These are phyloP conservation scores for Paragorgia papillata DNA, from an alignment of 92 coral and sea anemone species.

Conservation along the genomic window DNA sequence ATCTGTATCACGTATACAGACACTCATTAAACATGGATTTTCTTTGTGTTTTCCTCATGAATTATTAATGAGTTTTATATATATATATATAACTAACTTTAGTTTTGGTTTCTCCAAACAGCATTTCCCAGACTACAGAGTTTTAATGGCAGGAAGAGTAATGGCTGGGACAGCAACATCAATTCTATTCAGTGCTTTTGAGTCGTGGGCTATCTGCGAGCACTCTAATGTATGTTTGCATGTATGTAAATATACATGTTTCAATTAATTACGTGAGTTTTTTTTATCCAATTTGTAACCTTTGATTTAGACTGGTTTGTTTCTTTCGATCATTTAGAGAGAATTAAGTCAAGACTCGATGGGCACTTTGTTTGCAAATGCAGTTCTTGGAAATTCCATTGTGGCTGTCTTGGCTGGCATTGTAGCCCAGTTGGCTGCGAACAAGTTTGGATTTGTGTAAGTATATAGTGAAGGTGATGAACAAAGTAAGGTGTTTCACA, in stretches of 20 bases:
- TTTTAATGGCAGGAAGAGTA: slow-evolving; percentile 75
- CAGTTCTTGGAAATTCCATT: slow-evolving; percentile 83
- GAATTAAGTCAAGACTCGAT: slow-evolving; percentile 69
- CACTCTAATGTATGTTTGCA: slow-evolving; percentile 66
- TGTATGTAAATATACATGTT: not conserved
- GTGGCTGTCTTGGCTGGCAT: slow-evolving; percentile 86
- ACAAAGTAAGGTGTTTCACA: too few relatives aligned
- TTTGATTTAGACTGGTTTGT: not conserved
- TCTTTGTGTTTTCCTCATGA: too few relatives aligned
- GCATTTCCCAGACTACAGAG: slow-evolving; percentile 77
- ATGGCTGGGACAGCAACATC: slow-evolving; percentile 95
- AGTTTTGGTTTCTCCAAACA: too few relatives aligned
- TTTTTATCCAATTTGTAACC: too few relatives aligned
- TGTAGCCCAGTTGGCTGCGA: slow-evolving; percentile 76
- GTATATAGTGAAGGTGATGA: too few relatives aligned
- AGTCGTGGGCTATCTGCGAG: slow-evolving; percentile 92
- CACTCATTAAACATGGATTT: too few relatives aligned
- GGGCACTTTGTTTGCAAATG: slow-evolving; percentile 77
- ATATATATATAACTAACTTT: too few relatives aligned
- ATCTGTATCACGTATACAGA: too few relatives aligned
- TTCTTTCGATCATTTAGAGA: slow-evolving; percentile 58
- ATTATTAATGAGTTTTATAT: too few relatives aligned
- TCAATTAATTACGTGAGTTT: too few relatives aligned
- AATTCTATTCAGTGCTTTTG: slow-evolving; percentile 90
- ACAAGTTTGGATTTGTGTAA: slow-evolving; percentile 86